Evolutionary conservation across 2,113 vertebrate species (phyloP), one percentile per base, ranked within the genome.

Genomic region (Neolamprologus ventralis): DNA sequence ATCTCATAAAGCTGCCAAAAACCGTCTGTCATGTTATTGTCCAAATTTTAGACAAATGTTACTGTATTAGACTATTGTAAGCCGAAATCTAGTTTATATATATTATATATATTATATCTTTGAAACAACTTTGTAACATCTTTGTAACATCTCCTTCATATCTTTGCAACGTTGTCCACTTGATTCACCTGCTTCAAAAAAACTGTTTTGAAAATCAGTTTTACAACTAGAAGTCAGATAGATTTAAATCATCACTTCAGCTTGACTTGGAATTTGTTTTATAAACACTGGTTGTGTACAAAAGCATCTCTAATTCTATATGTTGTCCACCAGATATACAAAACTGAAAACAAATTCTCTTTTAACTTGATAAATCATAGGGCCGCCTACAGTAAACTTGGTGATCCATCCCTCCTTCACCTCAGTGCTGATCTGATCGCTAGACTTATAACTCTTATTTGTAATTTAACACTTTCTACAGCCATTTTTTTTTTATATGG

Each of bases 401-500:
- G 7, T 71, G n/a, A 45, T 42, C 14, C 13, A 11, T 47, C 40
- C 68, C 21, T 47, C 5, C 21, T 73, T 7, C 40, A 17, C 21
- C 21, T 73, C 40, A 73, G 21, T 47, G 13, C 68, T 73, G 40
- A 73, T 73, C 13, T 26, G 21, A 73, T 65, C 2, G 7, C 2
- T 71, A 23, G 12, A 16, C 37, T 21, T 71, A 73, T 73, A 45
- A 11, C 21, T 47, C 5, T 17, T 26, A 47, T 73, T 73, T 26
- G n/a, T 17, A 73, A 73, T 73, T 73, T 73, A 73, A 17, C 14
- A 28, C 21, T 47, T 73, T 23, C 68, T 26, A 47, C 14, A 73
- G 40, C 14, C 40, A 0, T 10, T 60, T 28, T 16, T 5, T 31
- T 60, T 35, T 4, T 0, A 73, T 45, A 23, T 73, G 21, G 40